Conservation (phyloP, 2,113 vertebrate species). For the Hemiscyllium ocellatum region DNA sequence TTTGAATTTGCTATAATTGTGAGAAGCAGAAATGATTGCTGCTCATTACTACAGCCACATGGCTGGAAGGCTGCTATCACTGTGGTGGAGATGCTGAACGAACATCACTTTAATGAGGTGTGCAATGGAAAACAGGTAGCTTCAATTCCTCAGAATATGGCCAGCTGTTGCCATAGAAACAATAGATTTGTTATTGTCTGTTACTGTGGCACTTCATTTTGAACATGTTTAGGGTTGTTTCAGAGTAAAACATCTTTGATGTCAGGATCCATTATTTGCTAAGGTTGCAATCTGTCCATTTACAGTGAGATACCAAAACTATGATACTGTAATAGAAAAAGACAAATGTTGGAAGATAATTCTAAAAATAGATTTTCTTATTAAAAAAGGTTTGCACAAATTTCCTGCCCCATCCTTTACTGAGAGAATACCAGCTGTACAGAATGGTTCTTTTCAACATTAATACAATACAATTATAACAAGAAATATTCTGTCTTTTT, state of each 20-base stretch:
- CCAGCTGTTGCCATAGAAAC: conserved; percentile 52
- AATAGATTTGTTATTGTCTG: conserved; percentile 43
- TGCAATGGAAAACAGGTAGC: conserved; percentile 35
- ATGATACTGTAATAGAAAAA: background rate
- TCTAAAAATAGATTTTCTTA: background rate
- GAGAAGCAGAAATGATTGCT: conserved; percentile 47
- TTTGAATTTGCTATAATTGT: conserved; percentile 44
- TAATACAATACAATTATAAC: background rate
- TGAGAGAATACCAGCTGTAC: background rate
- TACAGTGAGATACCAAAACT: background rate
- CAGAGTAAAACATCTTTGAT: conserved; percentile 23
- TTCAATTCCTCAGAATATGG: conserved; percentile 39
- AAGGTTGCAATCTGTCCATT: background rate
- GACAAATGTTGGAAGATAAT: background rate
- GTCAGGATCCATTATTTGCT: background rate
- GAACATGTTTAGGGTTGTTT: conserved; percentile 41
- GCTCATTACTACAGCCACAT: conserved; percentile 46
- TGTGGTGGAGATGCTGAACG: background rate
- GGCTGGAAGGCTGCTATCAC: conserved; percentile 47
- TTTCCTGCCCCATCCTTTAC: background rate
- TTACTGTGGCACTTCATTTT: conserved; percentile 51
- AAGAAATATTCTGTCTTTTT: background rate
- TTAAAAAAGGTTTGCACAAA: background rate
- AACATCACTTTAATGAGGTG: conserved; percentile 36
- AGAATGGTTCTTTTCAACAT: background rate